Percentiles rank a stretch among this genome's conserved stretches.
Conservation (phyloP, 2,888 invertebrate species). For the Actias luna region DNA sequence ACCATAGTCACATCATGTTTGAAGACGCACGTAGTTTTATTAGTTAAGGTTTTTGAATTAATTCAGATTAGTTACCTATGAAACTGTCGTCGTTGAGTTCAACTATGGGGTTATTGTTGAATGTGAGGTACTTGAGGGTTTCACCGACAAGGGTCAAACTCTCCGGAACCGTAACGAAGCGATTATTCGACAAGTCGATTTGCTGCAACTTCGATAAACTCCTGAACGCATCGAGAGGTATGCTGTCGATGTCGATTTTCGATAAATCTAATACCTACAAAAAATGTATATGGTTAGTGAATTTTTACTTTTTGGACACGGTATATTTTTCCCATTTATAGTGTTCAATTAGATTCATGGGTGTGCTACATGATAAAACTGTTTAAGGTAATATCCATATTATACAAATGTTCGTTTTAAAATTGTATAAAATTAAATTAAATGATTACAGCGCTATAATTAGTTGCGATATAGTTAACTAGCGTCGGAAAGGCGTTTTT, state of each 20-base stretch:
- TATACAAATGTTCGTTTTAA: neutral
- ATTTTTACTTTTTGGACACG: neutral
- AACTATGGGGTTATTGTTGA: slow-evolving; percentile 83
- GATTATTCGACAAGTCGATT: slow-evolving; percentile 83
- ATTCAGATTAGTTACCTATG: slow-evolving; percentile 62
- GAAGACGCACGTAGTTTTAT: neutral
- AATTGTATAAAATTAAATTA: neutral
- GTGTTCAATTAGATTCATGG: too few relatives aligned
- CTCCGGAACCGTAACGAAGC: slow-evolving; percentile 81
- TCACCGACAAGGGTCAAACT: slow-evolving; percentile 77
- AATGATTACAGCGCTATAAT: too few relatives aligned
- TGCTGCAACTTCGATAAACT: slow-evolving; percentile 74
- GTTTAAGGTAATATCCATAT: neutral
- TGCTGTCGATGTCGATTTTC: slow-evolving; percentile 79
- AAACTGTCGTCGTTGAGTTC: slow-evolving; percentile 83
- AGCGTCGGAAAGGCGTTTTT: neutral
- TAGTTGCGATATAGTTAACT: neutral
- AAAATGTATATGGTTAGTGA: neutral
- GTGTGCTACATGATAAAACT: too few relatives aligned
- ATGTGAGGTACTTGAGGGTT: slow-evolving; percentile 79
- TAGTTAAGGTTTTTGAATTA: neutral
- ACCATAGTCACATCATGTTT: neutral
- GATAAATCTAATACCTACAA: slow-evolving; percentile 81
- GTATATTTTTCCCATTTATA: neutral
- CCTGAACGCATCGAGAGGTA: slow-evolving; percentile 79